These are phyloP conservation scores for Rhimphoctona megacephalus DNA, from an alignment of 2,888 invertebrate species.

Conservation along the genomic window DNA sequence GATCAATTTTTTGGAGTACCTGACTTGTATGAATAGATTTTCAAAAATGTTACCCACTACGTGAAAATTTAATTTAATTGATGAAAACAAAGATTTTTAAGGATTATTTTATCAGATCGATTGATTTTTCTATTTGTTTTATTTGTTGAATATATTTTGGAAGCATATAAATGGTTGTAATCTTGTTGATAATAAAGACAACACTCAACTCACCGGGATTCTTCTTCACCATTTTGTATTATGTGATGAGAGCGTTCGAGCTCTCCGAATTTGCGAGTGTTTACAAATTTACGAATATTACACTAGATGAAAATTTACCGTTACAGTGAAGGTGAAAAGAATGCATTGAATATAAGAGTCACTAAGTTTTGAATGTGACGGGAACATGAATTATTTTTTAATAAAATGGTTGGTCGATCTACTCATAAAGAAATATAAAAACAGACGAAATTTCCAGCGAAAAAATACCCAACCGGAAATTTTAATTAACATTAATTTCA, in stretches of 20 bases:
- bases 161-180: neutral
- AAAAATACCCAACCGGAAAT: neutral
- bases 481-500: neutral
- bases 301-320: neutral
- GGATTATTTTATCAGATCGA: neutral
- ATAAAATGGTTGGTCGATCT: neutral
- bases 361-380: neutral
- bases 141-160: neutral
- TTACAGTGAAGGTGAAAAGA: neutral
- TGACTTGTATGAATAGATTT: no score
- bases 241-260: conserved; percentile 11
- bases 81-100: neutral
- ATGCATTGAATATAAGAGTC: neutral
- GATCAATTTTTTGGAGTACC: no score
- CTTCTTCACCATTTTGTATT: conserved; percentile 71
- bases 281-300: conserved; percentile 1
- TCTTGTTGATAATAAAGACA: neutral
- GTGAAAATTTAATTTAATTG: neutral
- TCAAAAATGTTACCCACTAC: no score
- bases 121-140: neutral
- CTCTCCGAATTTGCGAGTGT: conserved; percentile 19
- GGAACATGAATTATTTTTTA: neutral
- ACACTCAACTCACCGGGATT: conserved; percentile 73
- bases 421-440: neutral
- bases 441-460: neutral